Conservation (phyloP, 2,888 invertebrate genomes). For the Cephus nigrinus region DNA sequence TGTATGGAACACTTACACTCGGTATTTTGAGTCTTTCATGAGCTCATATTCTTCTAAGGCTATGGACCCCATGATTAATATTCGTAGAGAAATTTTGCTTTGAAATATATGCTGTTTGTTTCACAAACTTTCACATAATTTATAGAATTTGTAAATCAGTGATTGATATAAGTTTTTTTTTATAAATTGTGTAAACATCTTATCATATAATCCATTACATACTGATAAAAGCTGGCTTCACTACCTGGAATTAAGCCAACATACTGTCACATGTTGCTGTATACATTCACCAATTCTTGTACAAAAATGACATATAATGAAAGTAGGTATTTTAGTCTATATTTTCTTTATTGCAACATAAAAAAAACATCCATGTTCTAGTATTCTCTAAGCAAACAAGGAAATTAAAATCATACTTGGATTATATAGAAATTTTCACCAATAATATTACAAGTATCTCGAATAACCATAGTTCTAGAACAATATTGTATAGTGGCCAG, state of each 20-base stretch:
- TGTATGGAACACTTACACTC: conserved; percentile 69
- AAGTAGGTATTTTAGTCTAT: neutral
- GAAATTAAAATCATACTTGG: too few species aligned
- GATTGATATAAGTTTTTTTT: neutral
- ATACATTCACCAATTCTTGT: neutral
- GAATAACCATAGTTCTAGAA: neutral
- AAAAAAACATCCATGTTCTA: neutral
- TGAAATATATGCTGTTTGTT: neutral
- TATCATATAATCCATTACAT: conserved; percentile 16
- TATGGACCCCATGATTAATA: conserved; percentile 67
- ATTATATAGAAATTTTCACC: neutral
- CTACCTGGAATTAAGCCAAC: neutral
- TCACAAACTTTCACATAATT: neutral
- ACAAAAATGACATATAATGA: neutral
- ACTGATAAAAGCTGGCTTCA: conserved; percentile 11
- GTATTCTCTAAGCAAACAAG: neutral
- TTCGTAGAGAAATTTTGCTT: neutral
- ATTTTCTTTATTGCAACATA: neutral
- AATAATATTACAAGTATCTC: neutral
- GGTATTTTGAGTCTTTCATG: conserved; percentile 84
- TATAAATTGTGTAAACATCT: neutral
- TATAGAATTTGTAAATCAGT: neutral
- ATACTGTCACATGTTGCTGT: neutral
- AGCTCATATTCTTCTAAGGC: conserved; percentile 83
- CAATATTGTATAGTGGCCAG: neutral